Conservation (phyloP, 2,113 vertebrate species). For the Tichodroma muraria region DNA sequence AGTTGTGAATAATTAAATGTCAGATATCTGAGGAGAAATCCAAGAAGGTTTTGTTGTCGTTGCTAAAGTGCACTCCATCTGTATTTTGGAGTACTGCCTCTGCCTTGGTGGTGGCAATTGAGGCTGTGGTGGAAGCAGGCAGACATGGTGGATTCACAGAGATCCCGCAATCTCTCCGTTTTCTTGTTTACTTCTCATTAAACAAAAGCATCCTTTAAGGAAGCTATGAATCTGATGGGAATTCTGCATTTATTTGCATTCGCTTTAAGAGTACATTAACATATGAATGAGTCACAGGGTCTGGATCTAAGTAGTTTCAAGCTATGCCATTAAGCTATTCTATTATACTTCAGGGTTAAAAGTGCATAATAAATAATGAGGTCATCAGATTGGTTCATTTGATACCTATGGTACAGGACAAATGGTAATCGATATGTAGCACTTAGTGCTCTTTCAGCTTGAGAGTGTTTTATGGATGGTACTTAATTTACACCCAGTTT, state of each 20-base stretch:
- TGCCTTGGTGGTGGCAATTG: neutral
- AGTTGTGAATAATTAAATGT: neutral
- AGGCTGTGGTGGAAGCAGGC: neutral
- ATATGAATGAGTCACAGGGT: neutral
- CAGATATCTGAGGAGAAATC: neutral
- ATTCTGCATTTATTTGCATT: neutral
- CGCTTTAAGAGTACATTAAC: neutral
- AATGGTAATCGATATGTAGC: slow-evolving; percentile 38
- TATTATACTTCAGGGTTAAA: neutral
- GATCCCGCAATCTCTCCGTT: neutral
- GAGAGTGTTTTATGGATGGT: neutral
- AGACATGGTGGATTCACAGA: neutral
- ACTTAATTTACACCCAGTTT: neutral
- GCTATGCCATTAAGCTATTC: neutral
- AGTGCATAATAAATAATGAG: slow-evolving; percentile 13
- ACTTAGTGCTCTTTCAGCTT: slow-evolving; percentile 16
- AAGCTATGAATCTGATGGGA: neutral
- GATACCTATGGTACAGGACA: neutral
- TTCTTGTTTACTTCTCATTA: neutral
- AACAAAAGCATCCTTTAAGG: neutral
- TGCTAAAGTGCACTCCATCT: neutral
- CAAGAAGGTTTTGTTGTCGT: neutral
- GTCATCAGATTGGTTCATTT: neutral
- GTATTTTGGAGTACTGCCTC: neutral
- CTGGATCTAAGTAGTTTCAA: neutral